These are phyloP conservation scores for Cryptomyrus ogoouensis DNA, from an alignment of 2,113 vertebrate genomes.

Conservation along the genomic window DNA sequence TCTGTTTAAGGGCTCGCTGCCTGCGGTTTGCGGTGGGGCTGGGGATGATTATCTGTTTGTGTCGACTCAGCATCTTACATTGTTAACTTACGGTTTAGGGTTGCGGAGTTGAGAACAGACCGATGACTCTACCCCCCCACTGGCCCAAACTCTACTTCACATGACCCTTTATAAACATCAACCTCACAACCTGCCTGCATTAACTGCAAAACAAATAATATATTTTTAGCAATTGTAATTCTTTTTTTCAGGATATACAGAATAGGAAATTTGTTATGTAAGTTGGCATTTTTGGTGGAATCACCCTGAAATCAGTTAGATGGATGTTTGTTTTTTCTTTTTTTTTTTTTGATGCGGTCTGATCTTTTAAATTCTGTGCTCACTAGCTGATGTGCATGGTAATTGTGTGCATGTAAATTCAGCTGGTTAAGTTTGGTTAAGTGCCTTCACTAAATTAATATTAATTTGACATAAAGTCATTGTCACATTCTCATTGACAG, in stretches of 20 bases:
- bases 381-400: background rate
- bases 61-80: slow-evolving; percentile 50
- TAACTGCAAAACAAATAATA: background rate
- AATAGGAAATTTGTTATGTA: background rate
- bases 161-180: slow-evolving; percentile 23
- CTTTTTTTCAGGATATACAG: background rate
- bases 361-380: background rate
- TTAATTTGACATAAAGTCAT: background rate
- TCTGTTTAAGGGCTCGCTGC: slow-evolving; percentile 32
- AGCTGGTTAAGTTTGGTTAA: background rate
- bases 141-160: slow-evolving; percentile 20
- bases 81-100: slow-evolving; percentile 47
- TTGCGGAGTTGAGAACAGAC: slow-evolving; percentile 43
- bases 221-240: background rate
- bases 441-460: background rate
- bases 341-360: background rate
- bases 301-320: background rate
- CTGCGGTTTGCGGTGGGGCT: slow-evolving; percentile 46
- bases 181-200: slow-evolving; percentile 11
- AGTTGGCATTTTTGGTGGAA: background rate
- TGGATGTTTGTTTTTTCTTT: background rate
- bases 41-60: slow-evolving; percentile 48
- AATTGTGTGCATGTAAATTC: background rate
- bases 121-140: slow-evolving; percentile 31
- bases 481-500: background rate